phyloP scores from a whole-genome alignment of 2,113 vertebrate species.

The Galbula dea region DNA sequence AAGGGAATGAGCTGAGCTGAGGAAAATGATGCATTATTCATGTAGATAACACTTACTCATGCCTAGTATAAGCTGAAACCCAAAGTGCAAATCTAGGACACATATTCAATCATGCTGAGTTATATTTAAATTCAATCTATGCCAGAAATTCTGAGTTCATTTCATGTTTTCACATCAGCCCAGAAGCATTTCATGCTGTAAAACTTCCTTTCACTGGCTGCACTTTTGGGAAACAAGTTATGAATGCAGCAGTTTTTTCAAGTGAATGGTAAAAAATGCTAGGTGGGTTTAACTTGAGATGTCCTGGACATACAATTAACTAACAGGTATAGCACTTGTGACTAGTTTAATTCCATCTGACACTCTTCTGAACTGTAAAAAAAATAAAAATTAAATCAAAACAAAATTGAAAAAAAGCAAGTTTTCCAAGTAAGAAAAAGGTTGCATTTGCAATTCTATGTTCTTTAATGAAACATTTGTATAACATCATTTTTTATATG shows the following conservation, averaged over 20 bases:
- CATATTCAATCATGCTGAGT: slow-evolving; percentile 15
- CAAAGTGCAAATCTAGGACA: slow-evolving; percentile 44
- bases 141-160: slow-evolving; percentile 14
- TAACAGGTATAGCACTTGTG: not conserved
- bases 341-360: not conserved
- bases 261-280: not conserved
- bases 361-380: not conserved
- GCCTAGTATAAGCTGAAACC: slow-evolving; percentile 23
- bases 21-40: slow-evolving; percentile 50
- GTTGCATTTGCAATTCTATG: not conserved
- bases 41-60: slow-evolving; percentile 19
- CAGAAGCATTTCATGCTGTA: not conserved
- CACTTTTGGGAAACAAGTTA: not conserved
- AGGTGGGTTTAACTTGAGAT: not conserved
- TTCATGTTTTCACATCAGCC: slow-evolving; percentile 10
- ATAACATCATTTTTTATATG: not conserved
- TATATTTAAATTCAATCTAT: slow-evolving; percentile 41
- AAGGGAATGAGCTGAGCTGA: not conserved
- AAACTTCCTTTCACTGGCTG: not conserved
- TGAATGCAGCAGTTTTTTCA: not conserved
- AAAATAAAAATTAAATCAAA: not conserved
- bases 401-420: not conserved
- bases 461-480: not conserved
- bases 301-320: not conserved
- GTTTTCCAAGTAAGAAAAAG: not conserved